Base-by-base conservation (phyloP, 2,888 invertebrate genomes). In the Andricus quercusramuli region DNA sequence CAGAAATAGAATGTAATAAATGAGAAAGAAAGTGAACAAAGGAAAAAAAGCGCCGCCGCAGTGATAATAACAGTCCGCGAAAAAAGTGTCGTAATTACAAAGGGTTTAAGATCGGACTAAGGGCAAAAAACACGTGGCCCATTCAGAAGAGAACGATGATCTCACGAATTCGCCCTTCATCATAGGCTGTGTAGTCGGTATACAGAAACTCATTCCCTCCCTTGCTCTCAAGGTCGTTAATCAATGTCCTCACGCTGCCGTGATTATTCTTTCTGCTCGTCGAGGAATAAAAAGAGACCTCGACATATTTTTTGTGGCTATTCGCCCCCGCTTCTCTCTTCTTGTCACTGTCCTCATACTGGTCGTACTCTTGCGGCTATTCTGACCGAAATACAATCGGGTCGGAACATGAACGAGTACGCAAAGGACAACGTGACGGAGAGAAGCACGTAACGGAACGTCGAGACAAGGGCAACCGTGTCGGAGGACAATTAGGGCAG, bases 401-500 rank as follows among this genome's bases (percentile, higher is more conserved):
- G 64, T 29, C 17, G 2, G 15, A 64, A 64, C 64, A 64, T 64
- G 29, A 15, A 32, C 13, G 32, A 32, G 56, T 74, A 44, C 17
- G 68, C 44, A 68, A 47, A 62, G 62, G 62, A 62, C 8, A 59
- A 13, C 22, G 41, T 17, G 68, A 74, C 20, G n/a, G 29, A 70
- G 47, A 47, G 47, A 29, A 51, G 29, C 25, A 70, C 51, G 44
- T 67, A 67, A 67, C 37, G 22, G 67, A 67, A 59, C 22, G 9
- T 22, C 22, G 67, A 67, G 29, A 25, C 70, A 70, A 70, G 70
- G 51, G 70, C 51, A 32, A 74, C 37, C 56, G 32, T 74, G 74
- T 59, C 13, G 56, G 86, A 83, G 84, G 85, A 88, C 88, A 88
- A 88, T 88, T 88, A 88, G 88, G 87, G 85, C 84, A 84, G 87